These are phyloP conservation scores for Acomys russatus DNA, from an alignment of 2,797 vertebrate genomes.

Conservation along the genomic window DNA sequence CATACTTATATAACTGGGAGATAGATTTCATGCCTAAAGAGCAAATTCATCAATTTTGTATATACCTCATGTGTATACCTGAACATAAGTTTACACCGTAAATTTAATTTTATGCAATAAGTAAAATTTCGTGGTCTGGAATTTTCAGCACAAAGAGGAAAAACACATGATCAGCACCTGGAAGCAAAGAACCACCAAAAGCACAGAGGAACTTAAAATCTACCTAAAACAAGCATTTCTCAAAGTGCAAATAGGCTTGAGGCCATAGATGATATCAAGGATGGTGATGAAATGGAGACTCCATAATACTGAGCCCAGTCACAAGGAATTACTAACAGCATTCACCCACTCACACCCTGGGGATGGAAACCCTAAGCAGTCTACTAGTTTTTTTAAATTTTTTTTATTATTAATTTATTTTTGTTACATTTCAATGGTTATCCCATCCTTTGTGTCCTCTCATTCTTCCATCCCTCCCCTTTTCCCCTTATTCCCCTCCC, in stretches of 20 bases:
- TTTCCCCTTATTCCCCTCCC: too few relatives aligned
- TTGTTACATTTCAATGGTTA: too few relatives aligned
- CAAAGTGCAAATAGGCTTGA: constrained; percentile 1
- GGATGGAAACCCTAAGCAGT: neutral
- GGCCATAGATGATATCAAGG: neutral
- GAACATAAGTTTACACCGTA: neutral
- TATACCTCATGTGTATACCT: neutral
- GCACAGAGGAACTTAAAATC: constrained; percentile 7
- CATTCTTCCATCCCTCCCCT: too few relatives aligned
- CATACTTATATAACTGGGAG: neutral
- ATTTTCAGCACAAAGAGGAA: neutral
- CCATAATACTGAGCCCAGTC: neutral
- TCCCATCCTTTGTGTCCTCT: too few relatives aligned
- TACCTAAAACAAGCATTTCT: neutral
- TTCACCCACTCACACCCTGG: neutral
- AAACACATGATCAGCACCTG: neutral
- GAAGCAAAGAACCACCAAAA: neutral
- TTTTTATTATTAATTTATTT: too few relatives aligned
- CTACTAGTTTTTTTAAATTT: too few relatives aligned
- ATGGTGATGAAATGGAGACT: constrained; percentile 6
- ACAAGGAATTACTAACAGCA: neutral
- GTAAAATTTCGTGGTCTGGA: neutral
- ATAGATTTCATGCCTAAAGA: neutral
- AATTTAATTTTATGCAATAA: neutral
- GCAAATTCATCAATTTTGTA: neutral